A percentile compares a stretch with the other conserved stretches of the same genome.
Conservation (phyloP, 2,113 vertebrate species). For the Phocoena sinus region DNA sequence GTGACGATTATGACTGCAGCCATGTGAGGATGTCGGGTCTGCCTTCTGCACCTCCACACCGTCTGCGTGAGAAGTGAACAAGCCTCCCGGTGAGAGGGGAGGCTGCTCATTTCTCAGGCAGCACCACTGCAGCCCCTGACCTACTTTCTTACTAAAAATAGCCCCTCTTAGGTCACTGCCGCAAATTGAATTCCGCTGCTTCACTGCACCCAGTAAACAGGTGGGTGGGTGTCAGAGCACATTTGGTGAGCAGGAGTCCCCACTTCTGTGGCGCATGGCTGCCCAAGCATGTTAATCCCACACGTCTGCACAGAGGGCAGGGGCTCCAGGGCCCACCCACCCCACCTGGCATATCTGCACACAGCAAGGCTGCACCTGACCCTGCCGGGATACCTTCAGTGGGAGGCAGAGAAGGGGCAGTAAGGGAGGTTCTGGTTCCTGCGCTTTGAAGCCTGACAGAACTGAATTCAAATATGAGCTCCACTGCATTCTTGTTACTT, state of each 20-base stretch:
- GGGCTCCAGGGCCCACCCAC: background rate
- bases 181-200: conserved; percentile 89
- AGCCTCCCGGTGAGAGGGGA: conserved; percentile 68
- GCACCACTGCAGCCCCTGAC: conserved; percentile 85
- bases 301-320: background rate
- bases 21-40: conserved; percentile 35
- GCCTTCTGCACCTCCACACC: conserved; percentile 52
- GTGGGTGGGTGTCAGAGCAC: conserved; percentile 58
- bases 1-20: background rate
- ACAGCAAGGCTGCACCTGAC: background rate
- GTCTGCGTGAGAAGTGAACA: conserved; percentile 29
- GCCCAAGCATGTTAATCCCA: background rate
- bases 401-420: background rate
- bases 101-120: conserved; percentile 74
- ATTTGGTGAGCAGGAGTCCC: conserved; percentile 33
- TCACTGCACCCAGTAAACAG: conserved; percentile 78
- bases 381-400: background rate
- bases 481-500: background rate
- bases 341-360: background rate
- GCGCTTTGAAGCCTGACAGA: background rate
- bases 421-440: background rate
- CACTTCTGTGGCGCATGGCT: background rate
- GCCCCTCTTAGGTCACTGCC: conserved; percentile 89
- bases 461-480: background rate
- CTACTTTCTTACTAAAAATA: conserved; percentile 96